Base-by-base conservation (phyloP, 2,888 invertebrate genomes). In the Campoletis raptor region DNA sequence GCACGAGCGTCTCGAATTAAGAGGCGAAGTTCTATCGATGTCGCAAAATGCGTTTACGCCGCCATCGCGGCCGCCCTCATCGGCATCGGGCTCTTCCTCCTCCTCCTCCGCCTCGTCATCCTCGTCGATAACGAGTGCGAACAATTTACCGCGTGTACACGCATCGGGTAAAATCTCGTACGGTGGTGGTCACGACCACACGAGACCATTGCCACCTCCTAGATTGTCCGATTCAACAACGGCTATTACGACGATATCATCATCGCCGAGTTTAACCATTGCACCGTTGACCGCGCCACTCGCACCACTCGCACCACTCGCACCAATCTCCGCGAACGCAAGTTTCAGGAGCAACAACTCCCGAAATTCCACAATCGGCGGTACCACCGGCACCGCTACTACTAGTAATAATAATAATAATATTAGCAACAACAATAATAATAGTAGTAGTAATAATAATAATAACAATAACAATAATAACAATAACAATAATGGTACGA, bases 101-200 rank as follows among this genome's bases (percentile, higher is more conserved):
- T 67, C 67, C 5, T 48, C 61, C 6, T 61, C 61, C 30, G 4
- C 90, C 30, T 85, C 66, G 70, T 66, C 64, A 6, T 61, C 77
- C 36, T 77, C 77, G 0, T 76, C 77, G 36, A 21, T 48, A 37
- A 77, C 66, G 66, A 77, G 66, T 18, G 10, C 54, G 8, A 82
- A 74, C 52, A 87, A 85, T 83, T 77, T 89, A 36, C 76, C 88
- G 61, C 87, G 81, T 12, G 88, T 95, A 94, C 95, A 95, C 95
- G 94, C 12, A 45, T 30, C 72, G 72, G 37, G 10, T 6, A 54
- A 37, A 48, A 73, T 67, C 9, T 73, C 57, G 37, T 57, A 95
- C 95, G 95, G 95, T 95, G 95, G 95, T 95, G 91, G 91, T 64
- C 94, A 94, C 89, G 94, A 94, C 82, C 94, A 94, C 85, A 92